Percentiles rank a stretch among this genome's conserved stretches.
Conservation (phyloP, 2,113 vertebrate species). For the Microcebus murinus region DNA sequence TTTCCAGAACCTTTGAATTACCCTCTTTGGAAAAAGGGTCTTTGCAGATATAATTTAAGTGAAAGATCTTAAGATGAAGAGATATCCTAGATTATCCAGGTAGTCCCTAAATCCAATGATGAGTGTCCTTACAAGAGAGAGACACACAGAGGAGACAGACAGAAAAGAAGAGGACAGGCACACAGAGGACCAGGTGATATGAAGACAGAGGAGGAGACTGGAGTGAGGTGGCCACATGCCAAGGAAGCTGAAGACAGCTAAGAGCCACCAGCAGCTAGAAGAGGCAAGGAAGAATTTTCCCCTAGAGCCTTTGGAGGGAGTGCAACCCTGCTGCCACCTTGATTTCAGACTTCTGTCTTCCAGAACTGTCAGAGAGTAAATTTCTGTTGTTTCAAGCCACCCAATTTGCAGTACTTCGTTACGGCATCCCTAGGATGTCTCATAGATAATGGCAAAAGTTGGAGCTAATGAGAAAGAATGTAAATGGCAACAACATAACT, state of each 20-base stretch:
- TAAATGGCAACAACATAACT: not conserved
- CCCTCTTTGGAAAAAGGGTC: not conserved
- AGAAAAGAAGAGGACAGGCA: too few relatives aligned
- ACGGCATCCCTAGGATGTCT: not conserved
- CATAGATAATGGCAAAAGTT: not conserved
- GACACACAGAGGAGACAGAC: not conserved
- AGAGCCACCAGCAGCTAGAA: not conserved
- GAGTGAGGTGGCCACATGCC: not conserved
- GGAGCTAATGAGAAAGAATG: conserved; percentile 1
- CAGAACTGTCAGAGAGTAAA: not conserved
- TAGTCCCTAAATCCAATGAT: not conserved
- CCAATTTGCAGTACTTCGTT: not conserved
- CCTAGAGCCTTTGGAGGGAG: not conserved
- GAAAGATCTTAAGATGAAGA: conserved; percentile 12
- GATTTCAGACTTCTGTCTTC: not conserved
- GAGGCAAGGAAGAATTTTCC: not conserved
- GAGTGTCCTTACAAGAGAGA: not conserved
- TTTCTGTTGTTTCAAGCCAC: not conserved
- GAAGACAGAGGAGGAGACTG: not conserved
- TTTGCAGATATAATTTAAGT: not conserved
- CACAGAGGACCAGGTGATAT: not conserved
- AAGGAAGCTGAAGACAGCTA: not conserved
- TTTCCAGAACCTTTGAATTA: not conserved
- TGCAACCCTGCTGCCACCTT: not conserved
- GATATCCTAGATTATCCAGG: not conserved